phyloP scores from a whole-genome alignment of 2,888 invertebrate genomes.

The Habrosyne pyritoides region DNA sequence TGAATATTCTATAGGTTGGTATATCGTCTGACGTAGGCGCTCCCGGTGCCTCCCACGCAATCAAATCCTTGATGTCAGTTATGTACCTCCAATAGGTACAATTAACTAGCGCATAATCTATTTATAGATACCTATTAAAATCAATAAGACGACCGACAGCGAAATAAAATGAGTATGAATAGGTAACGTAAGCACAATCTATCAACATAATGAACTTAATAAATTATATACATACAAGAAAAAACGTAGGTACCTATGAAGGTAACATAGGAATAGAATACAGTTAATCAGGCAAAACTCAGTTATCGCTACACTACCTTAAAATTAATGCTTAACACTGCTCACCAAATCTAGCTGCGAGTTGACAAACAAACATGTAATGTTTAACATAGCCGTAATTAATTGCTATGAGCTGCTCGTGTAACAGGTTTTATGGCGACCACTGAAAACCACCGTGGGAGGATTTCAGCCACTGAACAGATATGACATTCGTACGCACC shows the following conservation, averaged over 20 bases:
- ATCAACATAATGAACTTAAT: neutral
- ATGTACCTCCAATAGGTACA: conserved; percentile 23
- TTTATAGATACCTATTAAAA: neutral
- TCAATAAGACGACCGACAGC: neutral
- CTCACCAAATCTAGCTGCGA: conserved; percentile 12
- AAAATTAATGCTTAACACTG: conserved; percentile 6
- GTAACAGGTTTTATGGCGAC: conserved; percentile 73
- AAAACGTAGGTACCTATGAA: too few relatives aligned
- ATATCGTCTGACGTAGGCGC: conserved; percentile 69
- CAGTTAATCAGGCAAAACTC: neutral
- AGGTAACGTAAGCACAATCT: neutral
- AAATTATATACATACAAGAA: neutral
- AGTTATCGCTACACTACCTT: neutral
- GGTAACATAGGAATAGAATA: too few relatives aligned
- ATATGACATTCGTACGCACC: conserved; percentile 55
- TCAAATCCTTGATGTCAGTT: conserved; percentile 33
- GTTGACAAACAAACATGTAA: conserved; percentile 62
- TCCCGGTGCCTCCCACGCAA: conserved; percentile 74
- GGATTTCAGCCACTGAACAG: neutral
- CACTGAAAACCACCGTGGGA: conserved; percentile 11
- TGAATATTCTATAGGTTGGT: conserved; percentile 20
- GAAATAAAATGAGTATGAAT: neutral
- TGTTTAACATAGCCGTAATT: conserved; percentile 45
- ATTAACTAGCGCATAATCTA: conserved; percentile 3
- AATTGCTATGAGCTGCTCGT: conserved; percentile 50